phyloP scores from a whole-genome alignment of 1,140 invertebrate species.

The Magallana gigas region DNA sequence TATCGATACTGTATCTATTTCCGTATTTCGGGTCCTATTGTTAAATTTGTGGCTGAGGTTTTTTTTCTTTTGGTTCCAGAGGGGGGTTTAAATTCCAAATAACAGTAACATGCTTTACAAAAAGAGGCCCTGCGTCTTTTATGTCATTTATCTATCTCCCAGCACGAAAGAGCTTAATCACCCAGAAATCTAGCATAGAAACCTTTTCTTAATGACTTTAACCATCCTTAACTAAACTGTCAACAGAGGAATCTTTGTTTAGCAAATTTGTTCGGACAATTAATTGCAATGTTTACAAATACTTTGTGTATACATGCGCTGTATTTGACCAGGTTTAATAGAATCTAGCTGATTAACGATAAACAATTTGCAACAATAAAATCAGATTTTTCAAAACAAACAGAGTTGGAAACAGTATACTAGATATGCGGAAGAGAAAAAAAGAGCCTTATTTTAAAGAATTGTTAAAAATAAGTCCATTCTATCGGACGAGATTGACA shows the following conservation, averaged over 20 bases:
- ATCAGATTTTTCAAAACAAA: no score
- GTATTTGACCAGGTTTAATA: not conserved
- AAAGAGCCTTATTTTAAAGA: no score
- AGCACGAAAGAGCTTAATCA: conserved; percentile 16
- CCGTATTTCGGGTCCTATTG: conserved; percentile 16
- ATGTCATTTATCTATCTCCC: conserved; percentile 14
- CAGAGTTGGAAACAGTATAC: no score
- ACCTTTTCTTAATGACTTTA: not conserved
- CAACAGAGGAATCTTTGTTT: conserved; percentile 27
- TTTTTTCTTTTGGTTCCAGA: not conserved
- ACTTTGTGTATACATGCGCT: not conserved
- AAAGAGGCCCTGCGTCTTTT: not conserved
- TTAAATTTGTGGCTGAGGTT: not conserved
- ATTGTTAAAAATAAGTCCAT: no score
- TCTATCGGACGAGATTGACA: no score
- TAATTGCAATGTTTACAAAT: conserved; percentile 22
- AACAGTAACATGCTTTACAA: not conserved
- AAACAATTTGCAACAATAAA: not conserved
- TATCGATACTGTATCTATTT: conserved; percentile 26
- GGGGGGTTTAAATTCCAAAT: conserved; percentile 19
- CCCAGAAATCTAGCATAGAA: not conserved
- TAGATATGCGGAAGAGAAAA: no score
- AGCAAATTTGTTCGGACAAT: not conserved
- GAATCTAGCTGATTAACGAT: not conserved
- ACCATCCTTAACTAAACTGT: not conserved